These are phyloP conservation scores for Diglossa brunneiventris DNA, from an alignment of 2,113 vertebrate genomes.

Conservation along the genomic window DNA sequence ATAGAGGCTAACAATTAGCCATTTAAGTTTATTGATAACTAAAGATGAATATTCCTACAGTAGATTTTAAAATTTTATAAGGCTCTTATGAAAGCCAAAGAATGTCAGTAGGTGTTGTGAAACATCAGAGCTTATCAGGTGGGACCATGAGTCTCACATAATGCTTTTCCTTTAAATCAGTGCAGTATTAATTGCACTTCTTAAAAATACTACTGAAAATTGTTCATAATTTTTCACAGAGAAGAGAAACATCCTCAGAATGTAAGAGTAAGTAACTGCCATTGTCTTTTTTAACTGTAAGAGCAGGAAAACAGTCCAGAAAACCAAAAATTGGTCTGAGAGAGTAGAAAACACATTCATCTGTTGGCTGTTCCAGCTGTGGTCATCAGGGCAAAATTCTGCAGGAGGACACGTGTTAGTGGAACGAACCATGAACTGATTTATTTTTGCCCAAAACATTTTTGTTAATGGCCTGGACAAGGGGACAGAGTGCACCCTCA, in stretches of 20 bases:
- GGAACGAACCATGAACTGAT: not conserved
- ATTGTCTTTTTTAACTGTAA: not conserved
- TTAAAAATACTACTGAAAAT: not conserved
- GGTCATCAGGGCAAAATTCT: not conserved
- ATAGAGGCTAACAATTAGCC: not conserved
- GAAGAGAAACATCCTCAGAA: not conserved
- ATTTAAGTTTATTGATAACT: not conserved
- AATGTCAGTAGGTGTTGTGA: not conserved
- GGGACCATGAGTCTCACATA: not conserved
- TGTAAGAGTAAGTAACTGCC: not conserved
- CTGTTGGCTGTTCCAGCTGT: not conserved
- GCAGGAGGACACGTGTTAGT: not conserved
- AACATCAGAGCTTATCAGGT: not conserved
- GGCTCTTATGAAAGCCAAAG: not conserved
- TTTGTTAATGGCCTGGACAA: not conserved
- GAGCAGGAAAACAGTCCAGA: not conserved
- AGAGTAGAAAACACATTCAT: not conserved
- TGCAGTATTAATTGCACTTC: not conserved
- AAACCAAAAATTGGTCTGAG: not conserved
- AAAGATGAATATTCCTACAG: not conserved
- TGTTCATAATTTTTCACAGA: not conserved
- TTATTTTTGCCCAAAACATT: not conserved
- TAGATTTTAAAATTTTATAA: conserved; percentile 1
- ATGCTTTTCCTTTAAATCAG: not conserved
- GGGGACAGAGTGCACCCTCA: too few relatives aligned